Base-by-base conservation (phyloP, 2,113 vertebrate species). In the Larimichthys polyactis region DNA sequence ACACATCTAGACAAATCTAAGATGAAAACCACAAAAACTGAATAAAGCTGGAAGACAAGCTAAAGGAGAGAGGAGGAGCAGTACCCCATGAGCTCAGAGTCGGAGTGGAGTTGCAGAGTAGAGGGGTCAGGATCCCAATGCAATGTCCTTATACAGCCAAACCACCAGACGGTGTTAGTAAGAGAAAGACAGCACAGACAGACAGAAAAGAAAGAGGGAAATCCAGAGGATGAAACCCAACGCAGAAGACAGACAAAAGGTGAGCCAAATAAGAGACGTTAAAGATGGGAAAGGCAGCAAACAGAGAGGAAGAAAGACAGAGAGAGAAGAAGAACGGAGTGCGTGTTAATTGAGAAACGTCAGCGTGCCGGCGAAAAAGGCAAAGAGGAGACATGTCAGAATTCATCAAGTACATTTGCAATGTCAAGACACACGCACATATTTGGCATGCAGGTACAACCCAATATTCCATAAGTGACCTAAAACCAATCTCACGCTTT, bases 91-190 rank as follows among this genome's bases (percentile, higher is more conserved):
- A 99, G 96, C 96, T 99, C 97, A 96, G 97, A 98, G 96, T 99
- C 98, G 96, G 97, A 98, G 96, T 99, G 97, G 88, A 99, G 98
- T 96, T 99, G 98, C 94, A 99, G 97, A 97, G 97, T 97, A 94
- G 97, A 99, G 85, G 98, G 97, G 96, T 99, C 98, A 96, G 98
- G 98, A 95, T 99, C 98, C 98, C 98, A 99, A 91, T 99, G 98
- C 95, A 99, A 98, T 95, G 97, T 99, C 98, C 98, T 99, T 96
- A 96, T 94, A 96, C 96, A 96, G 96, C 96, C 96, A 94, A 94
- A 93, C 94, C 96, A 97, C 96, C 95, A 96, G 94, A 96, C 93
- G 96, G 96, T 95, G 93, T 97, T 97, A 97, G 96, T 96, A 92
- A 96, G 96, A 97, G 96, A 91, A 57, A 89, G 52, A 90, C 71